Evolutionary conservation across 2,888 invertebrate species (phyloP).

Genomic region (Perizoma affinitatum): DNA sequence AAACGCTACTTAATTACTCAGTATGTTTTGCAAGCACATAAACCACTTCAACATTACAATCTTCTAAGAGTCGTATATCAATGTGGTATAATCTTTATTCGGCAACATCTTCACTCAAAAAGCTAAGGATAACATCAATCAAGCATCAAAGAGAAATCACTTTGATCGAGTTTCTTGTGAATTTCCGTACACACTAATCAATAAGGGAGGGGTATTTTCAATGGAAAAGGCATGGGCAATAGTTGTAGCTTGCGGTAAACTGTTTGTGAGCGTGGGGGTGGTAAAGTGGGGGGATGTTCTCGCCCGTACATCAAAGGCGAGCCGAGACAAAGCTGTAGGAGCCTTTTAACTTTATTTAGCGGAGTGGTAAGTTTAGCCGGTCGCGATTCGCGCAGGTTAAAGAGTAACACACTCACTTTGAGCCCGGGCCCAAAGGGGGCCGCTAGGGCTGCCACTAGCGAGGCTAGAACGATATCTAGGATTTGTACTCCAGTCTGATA

Average conservation of each 20-base stretch:
- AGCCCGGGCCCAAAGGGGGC: conserved; percentile 55
- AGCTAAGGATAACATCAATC: conserved; percentile 40
- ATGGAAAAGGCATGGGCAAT: conserved; percentile 81
- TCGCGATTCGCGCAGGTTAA: conserved; percentile 84
- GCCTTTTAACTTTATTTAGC: conserved; percentile 85
- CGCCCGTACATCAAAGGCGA: conserved; percentile 79
- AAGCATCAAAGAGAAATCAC: conserved; percentile 48
- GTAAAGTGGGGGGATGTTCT: conserved; percentile 51
- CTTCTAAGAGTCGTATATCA: conserved; percentile 10
- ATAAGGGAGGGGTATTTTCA: conserved; percentile 67
- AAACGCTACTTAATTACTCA: conserved; percentile 52
- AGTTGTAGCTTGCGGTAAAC: conserved; percentile 81
- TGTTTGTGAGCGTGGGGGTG: conserved; percentile 67
- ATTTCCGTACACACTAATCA: conserved; percentile 78
- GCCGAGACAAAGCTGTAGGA: conserved; percentile 82
- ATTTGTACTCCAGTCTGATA: not conserved
- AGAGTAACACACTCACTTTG: conserved; percentile 84
- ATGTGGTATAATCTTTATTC: conserved; percentile 21
- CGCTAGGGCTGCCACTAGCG: conserved; percentile 55
- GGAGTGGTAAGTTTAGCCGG: conserved; percentile 84
- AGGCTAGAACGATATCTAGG: conserved; percentile 4
- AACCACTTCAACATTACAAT: conserved; percentile 11
- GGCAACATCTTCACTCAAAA: conserved; percentile 28
- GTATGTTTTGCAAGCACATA: conserved; percentile 15
- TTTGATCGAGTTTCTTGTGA: conserved; percentile 74